phyloP scores from a whole-genome alignment of 2,797 vertebrate genomes.

The Meriones psammophilus region DNA sequence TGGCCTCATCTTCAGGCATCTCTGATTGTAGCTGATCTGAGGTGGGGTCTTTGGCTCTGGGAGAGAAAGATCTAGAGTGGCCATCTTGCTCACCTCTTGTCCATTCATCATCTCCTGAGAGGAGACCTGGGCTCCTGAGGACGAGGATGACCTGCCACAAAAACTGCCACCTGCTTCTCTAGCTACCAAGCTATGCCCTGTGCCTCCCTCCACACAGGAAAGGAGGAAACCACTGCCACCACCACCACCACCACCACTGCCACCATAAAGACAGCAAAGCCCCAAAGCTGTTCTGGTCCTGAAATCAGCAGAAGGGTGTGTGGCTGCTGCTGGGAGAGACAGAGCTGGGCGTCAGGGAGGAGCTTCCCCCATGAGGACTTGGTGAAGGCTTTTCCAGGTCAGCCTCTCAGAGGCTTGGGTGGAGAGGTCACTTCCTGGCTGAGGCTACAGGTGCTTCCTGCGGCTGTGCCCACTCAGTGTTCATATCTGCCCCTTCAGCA shows the following conservation, averaged over 20 bases:
- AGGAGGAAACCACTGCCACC: too few relatives aligned
- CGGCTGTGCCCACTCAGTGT: rapidly evolving
- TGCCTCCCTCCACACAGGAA: neutral
- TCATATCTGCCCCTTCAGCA: neutral
- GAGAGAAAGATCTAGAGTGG: neutral
- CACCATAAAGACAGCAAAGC: too few relatives aligned
- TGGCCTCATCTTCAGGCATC: neutral
- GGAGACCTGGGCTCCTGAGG: neutral
- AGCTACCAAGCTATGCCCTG: neutral
- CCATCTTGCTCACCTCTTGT: neutral
- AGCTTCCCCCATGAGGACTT: neutral
- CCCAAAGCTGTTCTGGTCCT: neutral
- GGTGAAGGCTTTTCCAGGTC: neutral
- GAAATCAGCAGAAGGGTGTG: neutral
- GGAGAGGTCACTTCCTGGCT: neutral
- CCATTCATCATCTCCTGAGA: neutral
- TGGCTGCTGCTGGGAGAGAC: neutral
- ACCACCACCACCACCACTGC: too few relatives aligned
- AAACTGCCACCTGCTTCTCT: neutral
- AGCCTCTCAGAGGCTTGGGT: neutral
- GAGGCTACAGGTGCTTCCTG: neutral
- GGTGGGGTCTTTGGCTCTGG: neutral
- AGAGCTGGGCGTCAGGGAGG: rapidly evolving
- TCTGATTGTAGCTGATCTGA: neutral
- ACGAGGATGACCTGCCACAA: neutral